phyloP scores from a whole-genome alignment of 2,888 invertebrate species.

The Eilema griseolum region DNA sequence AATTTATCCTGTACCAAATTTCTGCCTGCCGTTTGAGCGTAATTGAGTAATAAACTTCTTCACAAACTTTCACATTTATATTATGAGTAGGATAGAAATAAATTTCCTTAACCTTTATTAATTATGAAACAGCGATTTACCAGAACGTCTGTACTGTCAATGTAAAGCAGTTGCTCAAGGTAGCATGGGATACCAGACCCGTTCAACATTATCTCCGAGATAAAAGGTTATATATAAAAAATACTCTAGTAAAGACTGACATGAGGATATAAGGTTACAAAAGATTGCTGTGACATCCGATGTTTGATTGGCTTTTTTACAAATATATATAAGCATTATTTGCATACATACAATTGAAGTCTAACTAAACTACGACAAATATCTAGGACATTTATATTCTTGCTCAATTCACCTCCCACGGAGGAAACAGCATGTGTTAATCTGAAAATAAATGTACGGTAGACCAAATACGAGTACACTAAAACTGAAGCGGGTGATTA shows the following conservation, averaged over 20 bases:
- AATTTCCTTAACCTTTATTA: not conserved
- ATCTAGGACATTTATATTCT: not conserved
- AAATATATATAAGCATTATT: not conserved
- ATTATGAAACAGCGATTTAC: not conserved
- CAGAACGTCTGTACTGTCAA: not conserved
- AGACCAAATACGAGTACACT: not conserved
- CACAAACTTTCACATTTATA: no score
- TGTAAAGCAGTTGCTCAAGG: no score
- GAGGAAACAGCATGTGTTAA: slow-evolving; percentile 4
- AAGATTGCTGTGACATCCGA: no score
- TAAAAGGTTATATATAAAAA: no score
- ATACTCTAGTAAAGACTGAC: no score
- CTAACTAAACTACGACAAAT: not conserved
- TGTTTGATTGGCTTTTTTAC: no score
- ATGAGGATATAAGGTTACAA: no score
- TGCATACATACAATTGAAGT: not conserved
- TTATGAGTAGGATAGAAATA: not conserved
- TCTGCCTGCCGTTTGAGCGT: no score
- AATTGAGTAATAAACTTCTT: no score
- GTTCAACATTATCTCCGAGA: no score
- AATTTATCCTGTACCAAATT: no score
- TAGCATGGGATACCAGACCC: no score
- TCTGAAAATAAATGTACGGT: not conserved
- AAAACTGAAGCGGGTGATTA: not conserved
- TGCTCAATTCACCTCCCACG: not conserved